Conservation (phyloP, 2,888 invertebrate genomes). For the Tanypteryx hageni region DNA sequence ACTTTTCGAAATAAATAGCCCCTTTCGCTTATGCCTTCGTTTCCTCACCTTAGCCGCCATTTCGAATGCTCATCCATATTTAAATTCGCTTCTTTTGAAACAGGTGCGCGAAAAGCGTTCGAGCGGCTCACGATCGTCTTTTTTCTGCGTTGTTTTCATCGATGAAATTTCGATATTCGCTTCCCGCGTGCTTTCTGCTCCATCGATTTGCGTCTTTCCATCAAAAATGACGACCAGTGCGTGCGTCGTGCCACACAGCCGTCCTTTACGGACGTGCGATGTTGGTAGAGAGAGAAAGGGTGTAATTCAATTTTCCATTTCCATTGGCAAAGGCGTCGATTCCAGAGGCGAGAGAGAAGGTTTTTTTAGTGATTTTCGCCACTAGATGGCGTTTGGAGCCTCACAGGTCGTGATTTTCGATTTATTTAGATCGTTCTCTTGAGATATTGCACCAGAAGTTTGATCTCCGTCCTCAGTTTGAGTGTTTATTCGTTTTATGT, state of each 20-base stretch:
- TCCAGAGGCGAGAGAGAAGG: not conserved
- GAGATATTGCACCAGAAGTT: too few relatives aligned
- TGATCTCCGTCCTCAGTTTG: too few relatives aligned
- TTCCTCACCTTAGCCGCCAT: not conserved
- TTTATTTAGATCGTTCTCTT: too few relatives aligned
- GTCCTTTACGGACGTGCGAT: not conserved
- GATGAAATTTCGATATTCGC: constrained; percentile 9
- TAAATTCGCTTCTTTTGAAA: not conserved
- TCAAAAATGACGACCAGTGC: not conserved
- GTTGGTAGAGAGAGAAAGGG: not conserved
- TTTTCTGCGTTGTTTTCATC: constrained; percentile 1
- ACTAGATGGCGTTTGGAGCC: too few relatives aligned
- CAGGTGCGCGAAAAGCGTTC: constrained; percentile 14
- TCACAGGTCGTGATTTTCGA: too few relatives aligned
- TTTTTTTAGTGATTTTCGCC: not conserved
- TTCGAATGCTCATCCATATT: not conserved
- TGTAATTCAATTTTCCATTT: not conserved
- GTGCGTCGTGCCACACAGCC: not conserved
- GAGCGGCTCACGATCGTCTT: not conserved
- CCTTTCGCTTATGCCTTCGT: not conserved
- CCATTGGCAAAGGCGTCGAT: not conserved
- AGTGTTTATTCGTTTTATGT: too few relatives aligned
- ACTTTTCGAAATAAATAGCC: too few relatives aligned
- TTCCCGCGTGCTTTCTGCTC: not conserved
- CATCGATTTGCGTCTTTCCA: not conserved